Conservation (phyloP, 2,888 invertebrate species). For the Lasioglossum morio region DNA sequence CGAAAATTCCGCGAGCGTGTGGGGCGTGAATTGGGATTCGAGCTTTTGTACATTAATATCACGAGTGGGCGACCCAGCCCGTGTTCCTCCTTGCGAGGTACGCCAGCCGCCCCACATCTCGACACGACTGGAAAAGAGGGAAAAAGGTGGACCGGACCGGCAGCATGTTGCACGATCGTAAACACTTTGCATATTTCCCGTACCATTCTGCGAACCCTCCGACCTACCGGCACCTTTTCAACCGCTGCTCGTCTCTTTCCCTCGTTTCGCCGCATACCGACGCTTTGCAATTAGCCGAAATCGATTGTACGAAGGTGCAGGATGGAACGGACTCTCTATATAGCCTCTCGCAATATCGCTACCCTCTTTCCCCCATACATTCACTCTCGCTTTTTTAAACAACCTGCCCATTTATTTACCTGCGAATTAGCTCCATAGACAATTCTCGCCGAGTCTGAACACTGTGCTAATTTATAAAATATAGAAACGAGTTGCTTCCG, state of each 20-base stretch:
- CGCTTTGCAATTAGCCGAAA: constrained; percentile 81
- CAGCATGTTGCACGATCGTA: constrained; percentile 83
- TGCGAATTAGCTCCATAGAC: not conserved
- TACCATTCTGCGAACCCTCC: constrained; percentile 70
- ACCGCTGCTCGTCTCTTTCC: constrained; percentile 40
- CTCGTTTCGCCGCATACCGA: constrained; percentile 68
- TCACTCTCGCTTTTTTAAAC: not conserved
- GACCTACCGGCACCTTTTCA: constrained; percentile 68
- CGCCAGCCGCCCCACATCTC: constrained; percentile 43
- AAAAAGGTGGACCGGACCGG: constrained; percentile 70
- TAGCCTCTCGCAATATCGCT: constrained; percentile 52
- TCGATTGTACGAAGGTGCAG: constrained; percentile 80
- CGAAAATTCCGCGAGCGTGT: constrained; percentile 61
- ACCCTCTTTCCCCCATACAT: not conserved
- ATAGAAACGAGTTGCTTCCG: not conserved
- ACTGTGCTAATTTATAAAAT: too few species aligned
- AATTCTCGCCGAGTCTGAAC: too few species aligned
- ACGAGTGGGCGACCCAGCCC: constrained; percentile 59
- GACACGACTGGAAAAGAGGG: constrained; percentile 36
- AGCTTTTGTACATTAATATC: constrained; percentile 71
- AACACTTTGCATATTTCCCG: constrained; percentile 82
- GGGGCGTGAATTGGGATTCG: constrained; percentile 66
- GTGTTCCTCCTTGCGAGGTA: constrained; percentile 59
- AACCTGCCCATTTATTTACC: not conserved
- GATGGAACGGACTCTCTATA: constrained; percentile 70